Evolutionary conservation across 2,113 vertebrate genomes (phyloP).

Genomic region (Rhinolophus sinicus): DNA sequence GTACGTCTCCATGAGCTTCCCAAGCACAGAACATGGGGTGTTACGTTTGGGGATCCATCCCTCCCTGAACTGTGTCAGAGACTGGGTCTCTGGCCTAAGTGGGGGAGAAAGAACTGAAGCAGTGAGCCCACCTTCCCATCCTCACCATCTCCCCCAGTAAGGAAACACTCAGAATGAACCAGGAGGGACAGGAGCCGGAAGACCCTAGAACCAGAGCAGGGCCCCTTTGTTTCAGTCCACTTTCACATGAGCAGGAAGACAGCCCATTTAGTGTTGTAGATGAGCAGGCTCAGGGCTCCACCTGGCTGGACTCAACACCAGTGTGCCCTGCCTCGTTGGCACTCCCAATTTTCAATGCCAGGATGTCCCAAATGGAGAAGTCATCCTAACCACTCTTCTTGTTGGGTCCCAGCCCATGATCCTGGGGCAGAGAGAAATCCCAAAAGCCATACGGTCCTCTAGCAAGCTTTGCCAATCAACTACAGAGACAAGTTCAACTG

Average conservation of each 20-base stretch:
- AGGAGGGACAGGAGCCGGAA: not conserved
- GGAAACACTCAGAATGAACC: not conserved
- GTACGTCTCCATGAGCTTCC: not conserved
- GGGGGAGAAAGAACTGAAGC: not conserved
- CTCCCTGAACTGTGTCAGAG: not conserved
- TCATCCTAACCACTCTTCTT: not conserved
- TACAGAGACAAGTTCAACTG: not conserved
- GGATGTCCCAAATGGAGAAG: not conserved
- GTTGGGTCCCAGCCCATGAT: not conserved
- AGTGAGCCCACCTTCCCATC: not conserved
- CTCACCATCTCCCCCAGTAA: not conserved
- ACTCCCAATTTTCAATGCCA: not conserved
- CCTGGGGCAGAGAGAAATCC: not conserved
- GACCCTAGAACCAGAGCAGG: not conserved
- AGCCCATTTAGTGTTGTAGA: not conserved
- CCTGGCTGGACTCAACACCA: not conserved
- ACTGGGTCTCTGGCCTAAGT: not conserved
- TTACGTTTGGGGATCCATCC: not conserved
- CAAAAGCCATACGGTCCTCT: not conserved
- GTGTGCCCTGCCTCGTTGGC: fast-evolving
- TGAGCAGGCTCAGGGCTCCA: not conserved
- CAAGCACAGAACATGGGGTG: not conserved
- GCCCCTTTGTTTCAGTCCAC: not conserved
- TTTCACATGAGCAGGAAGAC: not conserved
- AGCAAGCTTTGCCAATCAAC: not conserved